Conservation (phyloP, 2,888 invertebrate species). For the Emmelina monodactyla region DNA sequence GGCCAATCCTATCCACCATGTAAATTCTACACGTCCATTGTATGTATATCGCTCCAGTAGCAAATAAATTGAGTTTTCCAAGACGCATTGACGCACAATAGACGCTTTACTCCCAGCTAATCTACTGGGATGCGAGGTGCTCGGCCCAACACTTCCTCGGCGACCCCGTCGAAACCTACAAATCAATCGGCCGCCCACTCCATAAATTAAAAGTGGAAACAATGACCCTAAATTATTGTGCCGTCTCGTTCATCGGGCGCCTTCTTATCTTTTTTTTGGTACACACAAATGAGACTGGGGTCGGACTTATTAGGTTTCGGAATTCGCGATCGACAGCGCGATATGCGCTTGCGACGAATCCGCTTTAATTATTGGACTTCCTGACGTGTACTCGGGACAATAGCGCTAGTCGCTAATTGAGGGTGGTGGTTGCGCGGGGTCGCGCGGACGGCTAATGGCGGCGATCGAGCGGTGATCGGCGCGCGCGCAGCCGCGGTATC, state of each 20-base stretch:
- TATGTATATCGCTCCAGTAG: slow-evolving; percentile 55
- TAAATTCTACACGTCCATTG: slow-evolving; percentile 52
- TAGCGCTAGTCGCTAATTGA: slow-evolving; percentile 33
- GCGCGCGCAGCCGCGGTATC: slow-evolving; percentile 27
- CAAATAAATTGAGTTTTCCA: slow-evolving; percentile 53
- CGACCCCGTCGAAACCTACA: slow-evolving; percentile 50
- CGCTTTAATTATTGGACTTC: slow-evolving; percentile 51
- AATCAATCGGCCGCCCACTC: slow-evolving; percentile 61
- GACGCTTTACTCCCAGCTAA: slow-evolving; percentile 20
- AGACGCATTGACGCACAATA: slow-evolving; percentile 30
- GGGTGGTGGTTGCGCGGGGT: slow-evolving; percentile 24
- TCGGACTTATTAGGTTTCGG: slow-evolving; percentile 60
- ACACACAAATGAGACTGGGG: slow-evolving; percentile 62
- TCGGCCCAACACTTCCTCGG: slow-evolving; percentile 40
- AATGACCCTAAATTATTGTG: slow-evolving; percentile 64
- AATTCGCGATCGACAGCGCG: slow-evolving; percentile 54
- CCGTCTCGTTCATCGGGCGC: slow-evolving; percentile 51
- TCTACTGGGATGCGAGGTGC: slow-evolving; percentile 28
- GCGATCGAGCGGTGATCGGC: slow-evolving; percentile 4
- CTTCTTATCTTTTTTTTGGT: slow-evolving; percentile 47
- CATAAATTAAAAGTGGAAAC: slow-evolving; percentile 61
- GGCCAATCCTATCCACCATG: slow-evolving; percentile 60
- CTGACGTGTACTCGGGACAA: slow-evolving; percentile 25
- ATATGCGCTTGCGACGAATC: slow-evolving; percentile 30
- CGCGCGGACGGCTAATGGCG: slow-evolving; percentile 10